Conservation (phyloP, 2,888 invertebrate genomes). For the Trimorus sp. region DNA sequence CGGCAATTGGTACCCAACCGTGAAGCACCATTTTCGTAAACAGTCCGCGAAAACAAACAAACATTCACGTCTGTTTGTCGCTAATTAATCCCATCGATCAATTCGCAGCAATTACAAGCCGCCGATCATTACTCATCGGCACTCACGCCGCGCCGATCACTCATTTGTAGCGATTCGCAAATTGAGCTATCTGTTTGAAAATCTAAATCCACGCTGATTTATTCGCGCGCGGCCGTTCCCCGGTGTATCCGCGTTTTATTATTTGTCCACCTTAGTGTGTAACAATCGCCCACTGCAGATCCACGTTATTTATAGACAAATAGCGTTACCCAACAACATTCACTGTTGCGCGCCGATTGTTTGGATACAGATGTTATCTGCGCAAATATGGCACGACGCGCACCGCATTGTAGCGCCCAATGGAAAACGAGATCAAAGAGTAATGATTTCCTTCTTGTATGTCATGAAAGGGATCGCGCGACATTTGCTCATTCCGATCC, state of each 20-base stretch:
- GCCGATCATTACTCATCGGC: too few species aligned
- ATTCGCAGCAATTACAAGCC: too few species aligned
- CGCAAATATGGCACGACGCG: slow-evolving; percentile 26
- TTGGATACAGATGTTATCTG: slow-evolving; percentile 49
- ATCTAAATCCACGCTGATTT: slow-evolving; percentile 23
- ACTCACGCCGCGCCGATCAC: background rate
- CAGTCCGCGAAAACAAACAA: background rate
- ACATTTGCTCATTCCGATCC: background rate
- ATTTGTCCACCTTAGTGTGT: slow-evolving; percentile 50
- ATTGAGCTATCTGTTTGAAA: slow-evolving; percentile 22
- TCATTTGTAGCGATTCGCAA: slow-evolving; percentile 24
- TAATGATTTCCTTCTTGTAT: slow-evolving; percentile 36
- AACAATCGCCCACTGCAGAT: slow-evolving; percentile 50
- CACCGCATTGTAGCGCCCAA: slow-evolving; percentile 30
- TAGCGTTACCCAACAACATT: slow-evolving; percentile 40
- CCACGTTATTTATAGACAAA: slow-evolving; percentile 54
- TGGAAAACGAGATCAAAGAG: slow-evolving; percentile 36
- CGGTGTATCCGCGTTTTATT: slow-evolving; percentile 40
- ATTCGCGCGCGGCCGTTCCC: slow-evolving; percentile 17
- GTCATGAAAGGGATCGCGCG: slow-evolving; percentile 13
- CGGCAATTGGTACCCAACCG: too few species aligned
- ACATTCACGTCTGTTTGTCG: background rate
- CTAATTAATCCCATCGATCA: too few species aligned
- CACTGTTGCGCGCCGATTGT: slow-evolving; percentile 34
- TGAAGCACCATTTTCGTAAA: background rate